Base-by-base conservation (phyloP, 2,888 invertebrate species). In the Heliconius aoede region DNA sequence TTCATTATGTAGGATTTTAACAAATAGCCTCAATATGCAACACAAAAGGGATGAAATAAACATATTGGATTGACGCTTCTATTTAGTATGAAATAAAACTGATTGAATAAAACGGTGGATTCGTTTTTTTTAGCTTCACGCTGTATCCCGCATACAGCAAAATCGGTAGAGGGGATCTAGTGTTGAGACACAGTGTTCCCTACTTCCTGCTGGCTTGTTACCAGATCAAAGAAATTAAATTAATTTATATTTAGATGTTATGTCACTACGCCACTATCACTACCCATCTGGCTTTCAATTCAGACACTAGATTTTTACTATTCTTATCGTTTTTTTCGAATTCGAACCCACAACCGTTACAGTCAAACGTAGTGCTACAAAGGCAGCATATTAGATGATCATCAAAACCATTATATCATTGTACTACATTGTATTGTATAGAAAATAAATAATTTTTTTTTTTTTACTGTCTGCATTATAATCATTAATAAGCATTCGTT, bases 401-500 rank as follows among this genome's bases (percentile, higher is more conserved):
- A 60, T 60, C 11, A 62, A 30, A 62, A 1, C 55, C 30, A 46
- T 40, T 28, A 26, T 46, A 46, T 46, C 46, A 46, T 46, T 67
- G 28, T 40, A 40, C 13, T 36, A 62, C 30, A 62, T 62, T 21
- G 32, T 65, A 65, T 65, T 65, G 24, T 24, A 68, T 21, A 21
- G 26, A 18, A 51, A 51, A 40, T 68, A 24, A 68, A 28, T 51
- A 51, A 46, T 68, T 32, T 32, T 11, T 64, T 64, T 64, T 64
- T 36, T 64, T 64, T 30, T 46, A 28, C 21, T 21, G 51, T 51
- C 28, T 30, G 8, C 28, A 30, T 13, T 58, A 67, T 60, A 72
- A 72, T 72, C 58, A 32, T 26, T 51, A 55, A 76, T 76, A 65
- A 61, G 72, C 64, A 36, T 51, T 73, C 51, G 51, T 26, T 61